These are phyloP conservation scores for Pluvianellus socialis DNA, from an alignment of 2,113 vertebrate species.

Conservation along the genomic window DNA sequence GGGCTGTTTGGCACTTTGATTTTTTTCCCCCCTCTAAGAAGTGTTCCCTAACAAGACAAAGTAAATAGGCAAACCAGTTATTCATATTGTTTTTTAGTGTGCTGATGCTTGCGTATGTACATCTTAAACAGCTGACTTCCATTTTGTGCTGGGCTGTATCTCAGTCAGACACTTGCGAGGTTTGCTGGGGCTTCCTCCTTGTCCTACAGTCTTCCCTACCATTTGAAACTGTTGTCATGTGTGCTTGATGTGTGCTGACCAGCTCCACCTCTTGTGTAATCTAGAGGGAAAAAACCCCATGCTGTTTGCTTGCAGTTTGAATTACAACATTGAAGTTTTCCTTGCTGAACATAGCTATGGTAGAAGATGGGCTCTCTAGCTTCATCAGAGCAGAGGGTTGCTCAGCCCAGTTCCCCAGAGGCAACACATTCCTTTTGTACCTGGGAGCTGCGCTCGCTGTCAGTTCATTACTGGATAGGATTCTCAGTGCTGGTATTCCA, in stretches of 20 bases:
- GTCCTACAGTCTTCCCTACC: neutral
- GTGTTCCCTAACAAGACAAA: neutral
- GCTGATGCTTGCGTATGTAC: accelerated
- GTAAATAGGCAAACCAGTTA: neutral
- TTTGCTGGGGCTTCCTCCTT: neutral
- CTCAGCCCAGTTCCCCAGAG: neutral
- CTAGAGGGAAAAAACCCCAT: accelerated
- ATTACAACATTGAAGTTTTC: neutral
- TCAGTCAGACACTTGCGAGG: neutral
- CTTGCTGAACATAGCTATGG: neutral
- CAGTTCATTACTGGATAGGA: neutral
- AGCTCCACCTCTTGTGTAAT: neutral
- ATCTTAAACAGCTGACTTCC: neutral
- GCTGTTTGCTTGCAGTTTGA: neutral
- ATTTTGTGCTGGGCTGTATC: neutral
- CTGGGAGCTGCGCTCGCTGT: neutral
- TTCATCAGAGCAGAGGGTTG: neutral
- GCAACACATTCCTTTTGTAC: neutral
- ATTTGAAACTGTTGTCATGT: neutral
- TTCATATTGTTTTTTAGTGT: neutral
- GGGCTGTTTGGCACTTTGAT: neutral
- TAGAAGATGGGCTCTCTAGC: neutral
- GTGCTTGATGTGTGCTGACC: neutral
- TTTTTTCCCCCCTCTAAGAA: neutral
- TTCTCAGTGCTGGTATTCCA: neutral